Evolutionary conservation across 1,140 invertebrate species (phyloP).

Genomic region (Drosophila azteca): DNA sequence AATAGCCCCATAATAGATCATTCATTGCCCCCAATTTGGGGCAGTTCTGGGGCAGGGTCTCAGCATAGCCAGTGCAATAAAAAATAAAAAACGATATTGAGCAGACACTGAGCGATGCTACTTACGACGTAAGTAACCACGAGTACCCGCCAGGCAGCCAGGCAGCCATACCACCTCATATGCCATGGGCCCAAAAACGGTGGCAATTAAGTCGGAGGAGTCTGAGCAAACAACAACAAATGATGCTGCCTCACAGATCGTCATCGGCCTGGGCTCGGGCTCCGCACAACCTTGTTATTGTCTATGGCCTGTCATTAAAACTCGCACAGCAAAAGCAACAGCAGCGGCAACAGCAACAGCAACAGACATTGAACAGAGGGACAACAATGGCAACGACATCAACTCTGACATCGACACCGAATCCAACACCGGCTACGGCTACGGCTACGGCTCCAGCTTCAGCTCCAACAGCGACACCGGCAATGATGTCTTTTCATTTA

Average conservation of each 20-base stretch:
- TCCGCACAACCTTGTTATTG: constrained; percentile 56
- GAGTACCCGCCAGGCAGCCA: constrained; percentile 16
- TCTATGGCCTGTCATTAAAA: constrained; percentile 59
- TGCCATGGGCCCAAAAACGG: constrained; percentile 25
- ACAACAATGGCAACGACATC: background rate
- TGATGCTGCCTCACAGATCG: constrained; percentile 15
- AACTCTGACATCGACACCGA: constrained; percentile 34
- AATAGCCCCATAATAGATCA: constrained; percentile 8
- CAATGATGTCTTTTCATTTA: constrained; percentile 59
- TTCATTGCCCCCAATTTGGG: background rate
- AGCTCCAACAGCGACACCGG: background rate
- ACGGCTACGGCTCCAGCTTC: too few relatives aligned
- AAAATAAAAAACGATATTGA: too few relatives aligned
- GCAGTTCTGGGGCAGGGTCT: too few relatives aligned
- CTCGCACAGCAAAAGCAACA: constrained; percentile 5
- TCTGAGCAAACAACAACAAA: background rate
- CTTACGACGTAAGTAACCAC: too few relatives aligned
- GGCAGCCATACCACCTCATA: background rate
- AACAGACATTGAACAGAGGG: constrained; percentile 37
- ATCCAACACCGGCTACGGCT: too few relatives aligned
- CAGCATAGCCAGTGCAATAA: too few relatives aligned
- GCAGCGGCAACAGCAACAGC: constrained; percentile 5
- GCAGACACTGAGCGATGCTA: constrained; percentile 14
- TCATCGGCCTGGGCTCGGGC: constrained; percentile 27
- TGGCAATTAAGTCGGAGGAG: constrained; percentile 44